A percentile compares a stretch with the other conserved stretches of the same genome.
Conservation (phyloP, 2,888 invertebrate species). For the Eubasilissa splendida region DNA sequence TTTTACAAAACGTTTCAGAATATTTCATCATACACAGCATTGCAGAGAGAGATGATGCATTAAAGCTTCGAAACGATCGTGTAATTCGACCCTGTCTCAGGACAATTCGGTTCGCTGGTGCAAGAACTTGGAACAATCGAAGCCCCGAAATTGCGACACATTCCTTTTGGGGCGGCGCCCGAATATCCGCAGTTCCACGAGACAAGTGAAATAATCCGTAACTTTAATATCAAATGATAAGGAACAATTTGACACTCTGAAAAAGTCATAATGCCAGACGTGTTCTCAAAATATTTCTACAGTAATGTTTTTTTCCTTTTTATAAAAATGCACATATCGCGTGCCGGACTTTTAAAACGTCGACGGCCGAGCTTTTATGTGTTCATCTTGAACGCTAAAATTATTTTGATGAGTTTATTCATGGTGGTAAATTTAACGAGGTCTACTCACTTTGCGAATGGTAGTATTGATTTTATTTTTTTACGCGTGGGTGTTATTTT, state of each 20-base stretch:
- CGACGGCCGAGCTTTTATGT: slow-evolving; percentile 12
- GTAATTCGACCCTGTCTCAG: neutral
- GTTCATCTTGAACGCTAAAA: neutral
- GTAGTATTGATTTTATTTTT: neutral
- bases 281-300: neutral
- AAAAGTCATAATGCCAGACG: neutral
- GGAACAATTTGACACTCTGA: neutral
- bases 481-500: neutral
- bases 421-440: neutral
- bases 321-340: slow-evolving; percentile 4
- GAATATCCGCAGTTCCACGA: slow-evolving; percentile 51
- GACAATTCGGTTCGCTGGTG: neutral
- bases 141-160: slow-evolving; percentile 47
- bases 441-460: neutral
- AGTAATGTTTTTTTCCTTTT: slow-evolving; percentile 11
- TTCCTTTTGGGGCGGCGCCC: slow-evolving; percentile 23
- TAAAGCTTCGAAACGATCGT: too few relatives aligned
- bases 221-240: slow-evolving; percentile 4
- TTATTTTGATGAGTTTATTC: neutral
- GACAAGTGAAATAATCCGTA: slow-evolving; percentile 31
- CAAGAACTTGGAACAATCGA: slow-evolving; percentile 31
- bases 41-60: too few relatives aligned
- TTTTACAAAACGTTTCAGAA: too few relatives aligned
- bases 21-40: too few relatives aligned
- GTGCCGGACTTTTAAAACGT: neutral